A percentile compares a stretch with the other conserved stretches of the same genome.
Conservation (phyloP, 92 coral and sea anemone genomes). For the Isaurus tuberculatus region DNA sequence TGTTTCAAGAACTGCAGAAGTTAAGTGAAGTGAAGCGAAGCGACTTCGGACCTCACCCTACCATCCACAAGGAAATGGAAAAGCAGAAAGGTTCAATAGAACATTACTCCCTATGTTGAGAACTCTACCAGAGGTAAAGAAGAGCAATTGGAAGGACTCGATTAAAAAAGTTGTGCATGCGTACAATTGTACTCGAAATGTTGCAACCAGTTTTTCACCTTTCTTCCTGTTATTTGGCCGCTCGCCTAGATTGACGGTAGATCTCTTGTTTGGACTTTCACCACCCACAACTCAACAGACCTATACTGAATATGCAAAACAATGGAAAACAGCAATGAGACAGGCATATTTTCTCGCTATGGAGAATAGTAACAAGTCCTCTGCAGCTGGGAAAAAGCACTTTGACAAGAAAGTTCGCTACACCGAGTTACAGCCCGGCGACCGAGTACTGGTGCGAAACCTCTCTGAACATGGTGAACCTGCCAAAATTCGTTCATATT, state of each 20-base stretch:
- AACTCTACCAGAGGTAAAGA: conserved; percentile 60
- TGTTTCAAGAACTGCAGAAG: conserved; percentile 10
- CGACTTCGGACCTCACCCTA: conserved; percentile 59
- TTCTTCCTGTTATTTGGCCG: conserved; percentile 22
- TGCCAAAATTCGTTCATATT: conserved; percentile 64
- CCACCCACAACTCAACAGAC: not conserved
- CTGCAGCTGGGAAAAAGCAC: conserved; percentile 10
- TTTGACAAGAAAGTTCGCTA: conserved; percentile 42
- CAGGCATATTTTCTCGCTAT: not conserved
- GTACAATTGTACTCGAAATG: conserved; percentile 28
- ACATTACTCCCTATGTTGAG: conserved; percentile 69
- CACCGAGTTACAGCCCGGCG: conserved; percentile 54
- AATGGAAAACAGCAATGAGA: conserved; percentile 9
- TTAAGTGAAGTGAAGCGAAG: not conserved
- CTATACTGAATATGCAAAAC: not conserved
- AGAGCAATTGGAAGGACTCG: conserved; percentile 65
- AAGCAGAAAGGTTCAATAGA: conserved; percentile 65
- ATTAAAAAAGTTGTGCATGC: conserved; percentile 71
- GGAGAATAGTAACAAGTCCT: not conserved
- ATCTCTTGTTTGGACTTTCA: conserved; percentile 13
- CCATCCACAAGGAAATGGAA: conserved; percentile 72
- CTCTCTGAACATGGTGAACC: conserved; percentile 74
- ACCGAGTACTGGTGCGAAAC: conserved; percentile 62
- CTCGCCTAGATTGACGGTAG: conserved; percentile 16
- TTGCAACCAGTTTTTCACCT: conserved; percentile 17